Conservation (phyloP, 2,113 vertebrate genomes). For the Macrotus californicus region DNA sequence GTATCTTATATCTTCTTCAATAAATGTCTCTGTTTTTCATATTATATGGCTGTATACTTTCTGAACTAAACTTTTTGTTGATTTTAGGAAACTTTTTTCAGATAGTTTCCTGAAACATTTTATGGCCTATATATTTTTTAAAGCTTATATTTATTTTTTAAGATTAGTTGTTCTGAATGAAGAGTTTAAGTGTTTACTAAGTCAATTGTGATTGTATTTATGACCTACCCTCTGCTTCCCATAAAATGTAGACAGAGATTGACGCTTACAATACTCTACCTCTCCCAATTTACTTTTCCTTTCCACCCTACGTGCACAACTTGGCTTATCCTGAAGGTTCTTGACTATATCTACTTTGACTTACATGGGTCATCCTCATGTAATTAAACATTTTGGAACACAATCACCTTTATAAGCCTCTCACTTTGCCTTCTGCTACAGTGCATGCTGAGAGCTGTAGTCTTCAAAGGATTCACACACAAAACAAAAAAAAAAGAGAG, state of each 20-base stretch:
- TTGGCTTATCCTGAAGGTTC: background rate
- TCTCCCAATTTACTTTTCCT: background rate
- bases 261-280: background rate
- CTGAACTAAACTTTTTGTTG: background rate
- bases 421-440: background rate
- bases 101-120: background rate
- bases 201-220: background rate
- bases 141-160: background rate
- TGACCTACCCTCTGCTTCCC: background rate
- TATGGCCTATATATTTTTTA: background rate
- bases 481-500: background rate
- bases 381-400: background rate
- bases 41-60: too few relatives aligned
- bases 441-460: background rate
- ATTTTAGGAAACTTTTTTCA: background rate
- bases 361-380: background rate
- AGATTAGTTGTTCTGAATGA: background rate
- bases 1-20: too few relatives aligned
- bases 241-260: background rate
- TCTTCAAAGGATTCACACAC: background rate
- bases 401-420: background rate
- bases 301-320: too few relatives aligned
- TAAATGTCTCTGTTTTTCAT: too few relatives aligned
- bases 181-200: background rate
- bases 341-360: background rate